Evolutionary conservation across 2,888 invertebrate genomes (phyloP), one percentile per base, ranked within the genome.

Genomic region (Cyaniris semiargus): DNA sequence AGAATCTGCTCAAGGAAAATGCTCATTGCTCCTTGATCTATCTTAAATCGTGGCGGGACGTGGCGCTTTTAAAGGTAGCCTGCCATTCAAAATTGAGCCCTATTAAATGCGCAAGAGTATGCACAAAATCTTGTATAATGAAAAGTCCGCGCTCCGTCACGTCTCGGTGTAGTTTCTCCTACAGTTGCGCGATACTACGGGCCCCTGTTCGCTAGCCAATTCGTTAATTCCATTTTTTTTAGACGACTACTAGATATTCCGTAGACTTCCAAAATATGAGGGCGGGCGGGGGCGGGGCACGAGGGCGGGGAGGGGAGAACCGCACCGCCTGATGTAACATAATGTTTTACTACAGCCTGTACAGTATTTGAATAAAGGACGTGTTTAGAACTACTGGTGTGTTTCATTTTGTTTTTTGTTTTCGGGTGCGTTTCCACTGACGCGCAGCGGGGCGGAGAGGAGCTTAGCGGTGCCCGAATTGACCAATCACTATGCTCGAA

Each of bases 351-450:
- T 87, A 88, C 87, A 89, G 86, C 89, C 89, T 91, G 92, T 91
- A 91, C 92, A 92, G 92, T 92, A 92, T 91, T 91, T 90, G 86
- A 92, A 87, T 91, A 91, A 91, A 91, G 90, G 92, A 91, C 90
- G 90, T 91, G 91, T 92, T 91, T 92, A 84, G 82, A 83, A 81
- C 78, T 83, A 82, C n/a, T 31, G 76, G 66, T 75, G 71, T 76
- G 79, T 80, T 78, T 83, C 48, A 76, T 79, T 78, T 53, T 53
- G 18, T 53, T 53, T 18, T 53, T 53, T 53, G 38, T n/a, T n/a
- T n/a, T n/a, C n/a, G n/a, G n/a, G n/a, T n/a, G n/a, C n/a, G n/a
- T n/a, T n/a, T n/a, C n/a, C n/a, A n/a, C n/a, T n/a, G n/a, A n/a
- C n/a, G n/a, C n/a, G n/a, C n/a, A n/a, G n/a, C n/a, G n/a, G n/a